These are phyloP conservation scores for Acheta domesticus DNA, from an alignment of 2,888 invertebrate genomes.

Conservation along the genomic window DNA sequence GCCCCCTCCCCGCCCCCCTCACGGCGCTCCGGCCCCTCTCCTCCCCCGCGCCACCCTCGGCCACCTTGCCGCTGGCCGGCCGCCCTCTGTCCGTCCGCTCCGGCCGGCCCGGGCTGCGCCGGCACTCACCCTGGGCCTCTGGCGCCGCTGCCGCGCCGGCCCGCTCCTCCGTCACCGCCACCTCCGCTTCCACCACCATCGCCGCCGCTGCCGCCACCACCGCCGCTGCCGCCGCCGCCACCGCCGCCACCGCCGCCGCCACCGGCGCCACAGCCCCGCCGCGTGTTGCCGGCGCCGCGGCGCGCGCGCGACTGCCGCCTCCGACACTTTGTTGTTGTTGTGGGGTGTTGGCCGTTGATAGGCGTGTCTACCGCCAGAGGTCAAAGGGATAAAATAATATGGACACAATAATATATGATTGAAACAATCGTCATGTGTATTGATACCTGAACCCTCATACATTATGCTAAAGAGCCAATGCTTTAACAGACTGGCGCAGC, in stretches of 20 bases:
- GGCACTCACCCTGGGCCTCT: background rate
- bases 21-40: background rate
- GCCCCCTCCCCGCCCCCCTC: too few relatives aligned
- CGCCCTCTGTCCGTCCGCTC: background rate
- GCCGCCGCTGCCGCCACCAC: background rate
- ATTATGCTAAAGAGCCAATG: constrained; percentile 10
- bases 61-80: background rate
- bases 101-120: background rate
- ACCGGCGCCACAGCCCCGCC: background rate
- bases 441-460: background rate
- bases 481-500: background rate
- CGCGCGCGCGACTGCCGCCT: background rate
- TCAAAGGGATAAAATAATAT: constrained; percentile 7
- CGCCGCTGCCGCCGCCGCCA: background rate
- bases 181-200: background rate
- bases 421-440: constrained; percentile 4
- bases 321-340: background rate
- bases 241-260: background rate
- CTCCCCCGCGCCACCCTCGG: background rate
- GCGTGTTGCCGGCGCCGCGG: background rate
- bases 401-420: constrained; percentile 18
- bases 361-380: constrained; percentile 9
- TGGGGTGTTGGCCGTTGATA: background rate
- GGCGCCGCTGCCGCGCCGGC: background rate
- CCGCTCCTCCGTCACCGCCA: background rate